phyloP scores from a whole-genome alignment of 2,888 invertebrate species.

The Mechanitis mazaeus region DNA sequence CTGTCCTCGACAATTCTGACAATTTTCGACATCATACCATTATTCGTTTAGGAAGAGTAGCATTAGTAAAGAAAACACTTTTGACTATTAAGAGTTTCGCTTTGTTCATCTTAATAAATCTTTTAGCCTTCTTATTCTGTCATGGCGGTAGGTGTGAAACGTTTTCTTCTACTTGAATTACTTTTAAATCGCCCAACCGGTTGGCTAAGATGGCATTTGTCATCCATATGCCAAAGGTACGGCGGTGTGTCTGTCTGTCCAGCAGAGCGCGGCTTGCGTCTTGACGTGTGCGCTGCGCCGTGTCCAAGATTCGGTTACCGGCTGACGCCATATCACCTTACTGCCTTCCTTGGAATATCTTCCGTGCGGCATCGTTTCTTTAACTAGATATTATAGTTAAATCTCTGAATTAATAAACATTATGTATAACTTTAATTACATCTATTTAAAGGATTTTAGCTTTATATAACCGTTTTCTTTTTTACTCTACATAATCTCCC shows the following conservation, averaged over 20 bases:
- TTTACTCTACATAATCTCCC: no score
- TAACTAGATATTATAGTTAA: conserved; percentile 23
- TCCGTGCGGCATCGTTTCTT: conserved; percentile 25
- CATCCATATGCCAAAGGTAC: conserved; percentile 33
- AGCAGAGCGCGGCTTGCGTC: conserved; percentile 50
- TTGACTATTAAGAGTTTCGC: no score
- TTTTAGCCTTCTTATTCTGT: no score
- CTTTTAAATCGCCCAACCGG: conserved; percentile 28
- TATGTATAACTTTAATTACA: conserved; percentile 4
- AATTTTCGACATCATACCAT: no score
- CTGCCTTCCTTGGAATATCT: conserved; percentile 22
- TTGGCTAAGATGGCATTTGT: conserved; percentile 24
- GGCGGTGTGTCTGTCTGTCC: conserved; percentile 53
- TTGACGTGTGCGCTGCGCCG: conserved; percentile 51
- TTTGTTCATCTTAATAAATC: no score
- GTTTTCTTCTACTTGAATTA: conserved; percentile 28
- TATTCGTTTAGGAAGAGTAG: no score
- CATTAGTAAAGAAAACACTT: no score
- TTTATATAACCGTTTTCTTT: not conserved
- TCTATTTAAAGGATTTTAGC: conserved; percentile 9
- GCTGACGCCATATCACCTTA: conserved; percentile 46
- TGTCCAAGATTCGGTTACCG: conserved; percentile 55
- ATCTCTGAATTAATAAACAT: conserved; percentile 19
- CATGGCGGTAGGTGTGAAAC: conserved; percentile 24
- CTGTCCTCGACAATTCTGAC: no score